Evolutionary conservation across 2,797 vertebrate genomes (phyloP).

Genomic region (Brotula barbata): DNA sequence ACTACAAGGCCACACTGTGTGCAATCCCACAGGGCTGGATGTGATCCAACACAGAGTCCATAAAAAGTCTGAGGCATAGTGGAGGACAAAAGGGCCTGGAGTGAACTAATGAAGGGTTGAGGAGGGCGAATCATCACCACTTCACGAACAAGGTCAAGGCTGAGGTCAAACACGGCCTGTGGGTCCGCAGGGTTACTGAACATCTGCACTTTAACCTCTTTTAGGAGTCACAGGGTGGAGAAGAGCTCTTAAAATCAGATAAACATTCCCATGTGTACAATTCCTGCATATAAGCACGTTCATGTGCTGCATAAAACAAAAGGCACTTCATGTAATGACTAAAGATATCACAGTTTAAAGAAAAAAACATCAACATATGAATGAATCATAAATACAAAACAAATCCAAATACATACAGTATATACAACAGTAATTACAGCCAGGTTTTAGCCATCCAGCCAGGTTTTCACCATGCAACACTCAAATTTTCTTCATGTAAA

Average conservation of each 20-base stretch:
- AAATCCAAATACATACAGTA: slow-evolving; percentile 23
- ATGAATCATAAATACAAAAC: slow-evolving; percentile 39
- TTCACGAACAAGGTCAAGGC: slow-evolving; percentile 31
- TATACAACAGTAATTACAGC: slow-evolving; percentile 39
- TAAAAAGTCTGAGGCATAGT: slow-evolving; percentile 12
- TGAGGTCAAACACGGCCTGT: slow-evolving; percentile 31
- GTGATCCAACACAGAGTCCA: slow-evolving; percentile 6
- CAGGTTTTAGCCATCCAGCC: slow-evolving; percentile 21
- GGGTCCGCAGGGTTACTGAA: slow-evolving; percentile 16
- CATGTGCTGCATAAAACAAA: slow-evolving; percentile 26
- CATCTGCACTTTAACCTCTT: slow-evolving; percentile 40
- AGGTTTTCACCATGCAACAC: too few relatives aligned
- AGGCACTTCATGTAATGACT: slow-evolving; percentile 11
- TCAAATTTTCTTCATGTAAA: too few relatives aligned
- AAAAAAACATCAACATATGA: slow-evolving; percentile 9
- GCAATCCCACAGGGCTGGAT: slow-evolving; percentile 16
- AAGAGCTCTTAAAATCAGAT: slow-evolving; percentile 20
- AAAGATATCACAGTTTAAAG: slow-evolving; percentile 1
- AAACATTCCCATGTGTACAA: slow-evolving; percentile 26
- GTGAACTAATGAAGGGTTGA: slow-evolving; percentile 7
- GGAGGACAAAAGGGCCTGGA: neutral
- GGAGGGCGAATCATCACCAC: slow-evolving; percentile 22
- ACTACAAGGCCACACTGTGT: neutral
- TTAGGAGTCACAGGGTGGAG: slow-evolving; percentile 3
- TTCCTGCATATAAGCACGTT: slow-evolving; percentile 32